Evolutionary conservation across 2,888 invertebrate genomes (phyloP).

Genomic region (Tetropium fuscum): DNA sequence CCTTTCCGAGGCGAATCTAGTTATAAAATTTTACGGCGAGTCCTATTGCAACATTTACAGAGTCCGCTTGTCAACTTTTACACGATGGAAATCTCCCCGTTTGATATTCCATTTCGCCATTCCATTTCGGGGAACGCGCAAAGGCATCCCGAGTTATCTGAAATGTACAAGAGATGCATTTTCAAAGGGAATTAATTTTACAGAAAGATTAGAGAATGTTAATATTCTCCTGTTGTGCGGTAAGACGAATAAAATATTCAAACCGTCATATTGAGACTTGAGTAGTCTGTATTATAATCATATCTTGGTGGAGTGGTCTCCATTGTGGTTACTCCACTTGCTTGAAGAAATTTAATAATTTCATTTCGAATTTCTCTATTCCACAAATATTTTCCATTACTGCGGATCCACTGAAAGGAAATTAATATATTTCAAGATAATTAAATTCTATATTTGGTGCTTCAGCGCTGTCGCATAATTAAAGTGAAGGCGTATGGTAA

Average conservation of each 20-base stretch:
- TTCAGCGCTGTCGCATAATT: constrained; percentile 2
- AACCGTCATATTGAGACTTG: constrained; percentile 50
- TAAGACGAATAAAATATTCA: constrained; percentile 53
- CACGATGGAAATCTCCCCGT: too few relatives aligned
- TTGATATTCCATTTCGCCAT: constrained; percentile 34
- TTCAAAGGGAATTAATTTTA: constrained; percentile 53
- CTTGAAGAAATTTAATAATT: constrained; percentile 45
- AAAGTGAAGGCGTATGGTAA: too few relatives aligned
- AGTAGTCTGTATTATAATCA: constrained; percentile 46
- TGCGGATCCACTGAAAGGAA: constrained; percentile 13
- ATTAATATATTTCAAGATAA: constrained; percentile 25
- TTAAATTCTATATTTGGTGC: constrained; percentile 17
- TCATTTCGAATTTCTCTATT: constrained; percentile 37
- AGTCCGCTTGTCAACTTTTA: constrained; percentile 4
- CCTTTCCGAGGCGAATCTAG: constrained; percentile 14
- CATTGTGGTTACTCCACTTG: constrained; percentile 40
- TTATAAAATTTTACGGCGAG: constrained; percentile 24
- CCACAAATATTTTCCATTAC: constrained; percentile 5
- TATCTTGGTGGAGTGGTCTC: constrained; percentile 44
- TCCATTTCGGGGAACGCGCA: constrained; percentile 33
- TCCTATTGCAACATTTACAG: constrained; percentile 30
- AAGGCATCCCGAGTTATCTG: constrained; percentile 39
- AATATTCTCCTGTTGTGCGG: constrained; percentile 52
- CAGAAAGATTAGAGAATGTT: constrained; percentile 50
- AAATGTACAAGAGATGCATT: constrained; percentile 46